Conservation (phyloP, 2,888 invertebrate genomes). For the Andricus curvator region DNA sequence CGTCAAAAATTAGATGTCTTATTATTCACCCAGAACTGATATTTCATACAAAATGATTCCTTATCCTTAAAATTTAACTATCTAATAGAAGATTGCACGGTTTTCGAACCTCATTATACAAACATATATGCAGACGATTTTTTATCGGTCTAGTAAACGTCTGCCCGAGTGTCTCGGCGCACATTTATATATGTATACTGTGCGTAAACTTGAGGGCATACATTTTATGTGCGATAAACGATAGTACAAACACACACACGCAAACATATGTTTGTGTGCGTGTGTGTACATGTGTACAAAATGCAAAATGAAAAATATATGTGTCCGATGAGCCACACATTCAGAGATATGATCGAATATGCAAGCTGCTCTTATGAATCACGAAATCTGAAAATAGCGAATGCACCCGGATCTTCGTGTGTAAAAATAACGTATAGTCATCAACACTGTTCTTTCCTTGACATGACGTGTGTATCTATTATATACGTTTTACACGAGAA, state of each 20-base stretch:
- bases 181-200: neutral
- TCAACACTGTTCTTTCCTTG: neutral
- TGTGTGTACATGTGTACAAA: no score
- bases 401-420: conserved; percentile 14
- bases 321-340: neutral
- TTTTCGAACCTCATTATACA: neutral
- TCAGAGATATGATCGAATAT: conserved; percentile 4
- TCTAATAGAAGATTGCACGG: neutral
- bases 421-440: conserved; percentile 12
- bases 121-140: neutral
- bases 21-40: neutral
- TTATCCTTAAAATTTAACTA: neutral
- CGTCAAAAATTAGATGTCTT: neutral
- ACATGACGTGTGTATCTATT: neutral
- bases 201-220: neutral
- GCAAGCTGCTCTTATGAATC: conserved; percentile 28
- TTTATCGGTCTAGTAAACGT: conserved; percentile 3
- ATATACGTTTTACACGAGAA: neutral
- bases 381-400: conserved; percentile 19
- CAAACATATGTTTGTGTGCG: no score
- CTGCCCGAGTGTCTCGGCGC: neutral
- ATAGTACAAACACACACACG: neutral
- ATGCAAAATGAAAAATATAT: neutral
- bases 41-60: neutral
- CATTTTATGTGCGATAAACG: neutral